A percentile compares a stretch with the other conserved stretches of the same genome.
phyloP scores from a whole-genome alignment of 2,797 vertebrate genomes.

The Emydoidea blandingii region DNA sequence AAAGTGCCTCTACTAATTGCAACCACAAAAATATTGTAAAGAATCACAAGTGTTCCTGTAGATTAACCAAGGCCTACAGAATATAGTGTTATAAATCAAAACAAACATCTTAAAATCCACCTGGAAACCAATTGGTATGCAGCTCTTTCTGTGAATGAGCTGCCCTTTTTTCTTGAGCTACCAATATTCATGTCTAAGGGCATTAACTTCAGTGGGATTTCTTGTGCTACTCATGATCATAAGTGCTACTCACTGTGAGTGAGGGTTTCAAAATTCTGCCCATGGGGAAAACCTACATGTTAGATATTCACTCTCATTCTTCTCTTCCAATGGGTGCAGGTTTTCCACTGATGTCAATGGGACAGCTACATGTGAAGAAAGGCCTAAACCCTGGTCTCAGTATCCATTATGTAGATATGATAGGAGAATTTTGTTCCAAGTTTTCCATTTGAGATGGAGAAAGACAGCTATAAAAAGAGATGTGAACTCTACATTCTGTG shows the following conservation, averaged over 20 bases:
- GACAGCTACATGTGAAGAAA: background rate
- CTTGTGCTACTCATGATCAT: background rate
- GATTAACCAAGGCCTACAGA: background rate
- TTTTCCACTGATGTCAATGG: background rate
- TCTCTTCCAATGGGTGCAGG: background rate
- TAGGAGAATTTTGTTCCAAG: accelerated
- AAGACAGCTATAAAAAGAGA: background rate
- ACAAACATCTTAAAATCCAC: background rate
- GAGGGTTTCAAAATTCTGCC: background rate
- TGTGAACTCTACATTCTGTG: background rate
- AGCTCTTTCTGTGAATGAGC: background rate
- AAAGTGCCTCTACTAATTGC: background rate
- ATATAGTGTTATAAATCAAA: background rate
- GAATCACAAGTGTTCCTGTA: background rate
- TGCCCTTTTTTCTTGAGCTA: background rate
- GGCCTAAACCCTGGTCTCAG: background rate
- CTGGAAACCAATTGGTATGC: background rate
- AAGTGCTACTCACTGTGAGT: background rate
- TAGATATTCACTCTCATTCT: background rate
- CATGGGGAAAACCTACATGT: background rate
- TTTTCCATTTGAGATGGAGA: background rate
- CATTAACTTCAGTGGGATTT: background rate
- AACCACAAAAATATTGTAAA: background rate
- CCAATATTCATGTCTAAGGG: background rate
- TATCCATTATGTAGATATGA: background rate